These are phyloP conservation scores for Brachyhypopomus gauderio DNA, from an alignment of 2,113 vertebrate genomes.

Conservation along the genomic window DNA sequence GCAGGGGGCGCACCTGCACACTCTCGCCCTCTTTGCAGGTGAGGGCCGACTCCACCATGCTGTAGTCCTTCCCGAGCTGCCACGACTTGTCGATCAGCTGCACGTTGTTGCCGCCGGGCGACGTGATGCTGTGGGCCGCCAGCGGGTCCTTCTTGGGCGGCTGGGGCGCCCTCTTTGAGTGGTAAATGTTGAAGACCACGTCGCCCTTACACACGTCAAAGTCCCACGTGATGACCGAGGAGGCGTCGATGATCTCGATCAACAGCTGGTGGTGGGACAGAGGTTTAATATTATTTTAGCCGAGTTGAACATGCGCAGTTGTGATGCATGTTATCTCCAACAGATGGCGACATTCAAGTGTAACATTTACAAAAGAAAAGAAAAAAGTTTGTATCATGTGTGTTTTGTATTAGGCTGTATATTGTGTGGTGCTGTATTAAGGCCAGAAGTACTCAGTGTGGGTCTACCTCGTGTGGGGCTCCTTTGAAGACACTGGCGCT, in stretches of 20 bases:
- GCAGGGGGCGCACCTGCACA: slow-evolving; percentile 81
- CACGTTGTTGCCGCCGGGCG: slow-evolving; percentile 89
- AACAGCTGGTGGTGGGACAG: slow-evolving; percentile 77
- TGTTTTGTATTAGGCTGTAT: neutral
- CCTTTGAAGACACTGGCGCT: slow-evolving; percentile 88
- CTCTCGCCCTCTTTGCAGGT: slow-evolving; percentile 94
- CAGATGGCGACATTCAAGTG: neutral
- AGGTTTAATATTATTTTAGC: too few relatives aligned
- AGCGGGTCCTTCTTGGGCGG: slow-evolving; percentile 87
- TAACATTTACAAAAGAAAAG: too few relatives aligned
- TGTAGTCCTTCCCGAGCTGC: slow-evolving; percentile 92
- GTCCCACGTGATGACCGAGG: slow-evolving; percentile 97
- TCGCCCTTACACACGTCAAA: slow-evolving; percentile 97
- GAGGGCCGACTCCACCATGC: slow-evolving; percentile 91
- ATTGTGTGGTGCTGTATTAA: neutral
- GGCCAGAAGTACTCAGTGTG: too few relatives aligned
- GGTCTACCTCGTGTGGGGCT: slow-evolving; percentile 84
- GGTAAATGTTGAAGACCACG: slow-evolving; percentile 94
- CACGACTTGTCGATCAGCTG: slow-evolving; percentile 93
- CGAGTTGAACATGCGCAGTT: neutral
- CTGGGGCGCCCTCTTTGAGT: slow-evolving; percentile 90
- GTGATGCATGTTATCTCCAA: neutral
- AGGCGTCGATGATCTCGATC: slow-evolving; percentile 91
- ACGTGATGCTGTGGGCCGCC: slow-evolving; percentile 86
- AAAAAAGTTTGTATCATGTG: too few relatives aligned